phyloP scores from a whole-genome alignment of 2,797 vertebrate genomes.

The Sarcophilus harrisii region DNA sequence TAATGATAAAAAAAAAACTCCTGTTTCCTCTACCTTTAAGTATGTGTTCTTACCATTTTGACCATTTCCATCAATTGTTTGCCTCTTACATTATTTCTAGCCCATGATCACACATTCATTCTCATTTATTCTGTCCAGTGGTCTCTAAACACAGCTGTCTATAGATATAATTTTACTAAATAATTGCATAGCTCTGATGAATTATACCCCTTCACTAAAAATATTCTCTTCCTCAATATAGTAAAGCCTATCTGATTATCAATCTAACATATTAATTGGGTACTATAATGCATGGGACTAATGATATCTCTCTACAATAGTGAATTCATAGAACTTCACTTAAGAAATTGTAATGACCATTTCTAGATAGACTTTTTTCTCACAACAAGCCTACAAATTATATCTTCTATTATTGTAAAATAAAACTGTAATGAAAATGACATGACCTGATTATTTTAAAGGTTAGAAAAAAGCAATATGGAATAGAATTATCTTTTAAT shows the following conservation, averaged over 20 bases:
- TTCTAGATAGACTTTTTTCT: background rate
- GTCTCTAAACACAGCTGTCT: rapidly evolving
- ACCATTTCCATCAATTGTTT: background rate
- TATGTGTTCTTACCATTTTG: rapidly evolving
- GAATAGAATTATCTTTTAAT: background rate
- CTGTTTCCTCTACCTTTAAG: rapidly evolving
- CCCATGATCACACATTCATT: background rate
- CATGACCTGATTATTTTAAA: slow-evolving; percentile 13
- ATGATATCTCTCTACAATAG: background rate
- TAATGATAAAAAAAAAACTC: background rate
- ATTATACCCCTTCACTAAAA: background rate
- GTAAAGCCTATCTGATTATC: rapidly evolving
- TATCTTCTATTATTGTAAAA: background rate
- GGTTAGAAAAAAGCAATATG: background rate
- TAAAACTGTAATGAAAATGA: background rate
- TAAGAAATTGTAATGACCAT: background rate
- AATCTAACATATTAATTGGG: rapidly evolving
- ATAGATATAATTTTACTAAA: too few species aligned
- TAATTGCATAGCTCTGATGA: too few species aligned
- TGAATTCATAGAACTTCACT: background rate
- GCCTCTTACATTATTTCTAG: background rate
- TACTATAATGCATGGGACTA: background rate
- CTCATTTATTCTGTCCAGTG: background rate
- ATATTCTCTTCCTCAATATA: too few species aligned
- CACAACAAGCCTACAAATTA: background rate